Conservation (phyloP, 2,797 vertebrate genomes). For the Hemibagrus guttatus region DNA sequence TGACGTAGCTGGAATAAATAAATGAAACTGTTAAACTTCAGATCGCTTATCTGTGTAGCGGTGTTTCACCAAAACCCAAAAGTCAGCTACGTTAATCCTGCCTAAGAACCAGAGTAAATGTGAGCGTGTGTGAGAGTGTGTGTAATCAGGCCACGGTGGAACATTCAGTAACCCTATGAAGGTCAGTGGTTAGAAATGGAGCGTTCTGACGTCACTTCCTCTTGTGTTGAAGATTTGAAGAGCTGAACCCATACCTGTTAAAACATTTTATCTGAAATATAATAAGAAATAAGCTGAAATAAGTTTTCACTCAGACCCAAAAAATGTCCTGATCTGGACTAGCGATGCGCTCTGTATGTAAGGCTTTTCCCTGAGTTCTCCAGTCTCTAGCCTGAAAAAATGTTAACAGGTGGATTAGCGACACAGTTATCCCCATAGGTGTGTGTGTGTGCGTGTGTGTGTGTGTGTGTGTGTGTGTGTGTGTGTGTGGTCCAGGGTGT, state of each 20-base stretch:
- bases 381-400: not conserved
- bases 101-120: not conserved
- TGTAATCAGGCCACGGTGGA: constrained; percentile 3
- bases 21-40: too few species aligned
- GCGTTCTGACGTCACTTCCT: not conserved
- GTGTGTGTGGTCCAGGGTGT: not conserved
- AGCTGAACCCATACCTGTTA: not conserved
- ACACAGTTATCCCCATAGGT: not conserved
- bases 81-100: not conserved
- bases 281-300: not conserved
- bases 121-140: not conserved
- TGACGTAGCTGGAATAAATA: too few species aligned
- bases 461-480: constrained; percentile 1
- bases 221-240: not conserved
- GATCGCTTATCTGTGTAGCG: too few species aligned
- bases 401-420: not conserved
- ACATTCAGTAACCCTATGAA: constrained; percentile 9
- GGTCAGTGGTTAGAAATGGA: constrained; percentile 38
- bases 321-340: not conserved
- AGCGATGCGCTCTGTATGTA: too few species aligned
- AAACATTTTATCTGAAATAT: not conserved
- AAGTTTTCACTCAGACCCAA: not conserved
- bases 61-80: not conserved
- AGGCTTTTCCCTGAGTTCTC: not conserved
- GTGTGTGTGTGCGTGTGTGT: not conserved